Conservation (phyloP, 2,888 invertebrate genomes). For the Macaria liturata region DNA sequence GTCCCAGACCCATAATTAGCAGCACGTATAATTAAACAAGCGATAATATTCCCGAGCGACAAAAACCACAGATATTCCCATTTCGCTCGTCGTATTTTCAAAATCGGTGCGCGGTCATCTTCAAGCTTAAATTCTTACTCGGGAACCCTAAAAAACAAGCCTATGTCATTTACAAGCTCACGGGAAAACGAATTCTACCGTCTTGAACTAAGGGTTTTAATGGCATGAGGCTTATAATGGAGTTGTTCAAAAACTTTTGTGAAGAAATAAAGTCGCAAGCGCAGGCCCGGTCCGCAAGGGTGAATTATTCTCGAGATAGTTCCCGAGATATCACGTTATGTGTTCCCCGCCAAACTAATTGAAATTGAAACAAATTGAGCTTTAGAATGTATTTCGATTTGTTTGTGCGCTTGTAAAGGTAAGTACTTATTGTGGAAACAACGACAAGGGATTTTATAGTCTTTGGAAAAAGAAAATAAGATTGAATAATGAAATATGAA, state of each 20-base stretch:
- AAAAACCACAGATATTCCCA: slow-evolving; percentile 71
- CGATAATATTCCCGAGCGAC: slow-evolving; percentile 56
- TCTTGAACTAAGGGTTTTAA: slow-evolving; percentile 15
- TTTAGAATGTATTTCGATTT: slow-evolving; percentile 56
- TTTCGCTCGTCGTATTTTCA: slow-evolving; percentile 79
- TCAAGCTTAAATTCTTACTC: slow-evolving; percentile 40
- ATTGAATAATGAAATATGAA: too few relatives aligned
- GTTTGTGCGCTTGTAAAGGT: slow-evolving; percentile 37
- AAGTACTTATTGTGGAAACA: background rate
- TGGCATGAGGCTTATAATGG: background rate
- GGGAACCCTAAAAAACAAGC: background rate
- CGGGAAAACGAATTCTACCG: slow-evolving; percentile 22
- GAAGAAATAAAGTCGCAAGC: slow-evolving; percentile 30
- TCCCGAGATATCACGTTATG: slow-evolving; percentile 67
- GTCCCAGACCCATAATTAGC: slow-evolving; percentile 65
- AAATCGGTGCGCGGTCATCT: slow-evolving; percentile 65
- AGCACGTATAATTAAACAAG: slow-evolving; percentile 68
- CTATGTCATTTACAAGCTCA: background rate
- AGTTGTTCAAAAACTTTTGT: slow-evolving; percentile 24
- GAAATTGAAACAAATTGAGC: slow-evolving; percentile 70
- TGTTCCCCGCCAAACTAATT: slow-evolving; percentile 70
- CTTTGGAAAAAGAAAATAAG: too few relatives aligned
- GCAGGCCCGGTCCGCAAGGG: slow-evolving; percentile 45
- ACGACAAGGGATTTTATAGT: too few relatives aligned
- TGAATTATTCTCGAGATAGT: slow-evolving; percentile 76